These are phyloP conservation scores for Chamaetylas fuelleborni DNA, from an alignment of 2,113 vertebrate species.

Conservation along the genomic window DNA sequence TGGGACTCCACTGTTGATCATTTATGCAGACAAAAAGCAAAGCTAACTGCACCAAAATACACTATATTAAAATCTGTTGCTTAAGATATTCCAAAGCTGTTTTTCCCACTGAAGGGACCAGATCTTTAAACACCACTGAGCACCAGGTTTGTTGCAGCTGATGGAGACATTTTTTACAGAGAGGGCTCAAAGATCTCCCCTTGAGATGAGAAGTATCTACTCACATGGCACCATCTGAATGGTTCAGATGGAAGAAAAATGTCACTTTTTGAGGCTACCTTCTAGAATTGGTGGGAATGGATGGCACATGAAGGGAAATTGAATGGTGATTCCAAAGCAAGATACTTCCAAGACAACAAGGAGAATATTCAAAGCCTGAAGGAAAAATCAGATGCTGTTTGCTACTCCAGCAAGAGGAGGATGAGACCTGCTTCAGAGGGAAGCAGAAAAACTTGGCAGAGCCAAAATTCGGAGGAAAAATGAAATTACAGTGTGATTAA, in stretches of 20 bases:
- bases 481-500: background rate
- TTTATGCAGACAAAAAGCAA: background rate
- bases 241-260: background rate
- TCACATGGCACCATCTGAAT: background rate
- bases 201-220: background rate
- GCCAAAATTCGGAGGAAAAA: accelerated
- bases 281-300: background rate
- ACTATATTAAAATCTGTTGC: background rate
- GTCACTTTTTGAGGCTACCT: background rate
- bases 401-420: background rate
- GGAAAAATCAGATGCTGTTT: background rate
- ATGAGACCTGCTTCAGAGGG: background rate
- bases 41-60: background rate
- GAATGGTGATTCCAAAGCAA: background rate
- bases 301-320: background rate
- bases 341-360: background rate
- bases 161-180: background rate
- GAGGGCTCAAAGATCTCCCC: background rate
- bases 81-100: background rate
- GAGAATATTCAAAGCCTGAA: background rate
- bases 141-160: background rate
- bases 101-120: background rate
- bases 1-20: background rate
- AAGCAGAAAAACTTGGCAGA: background rate
- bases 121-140: background rate